Conservation (phyloP, 2,888 invertebrate genomes). For the Gandaritis pyraliata region DNA sequence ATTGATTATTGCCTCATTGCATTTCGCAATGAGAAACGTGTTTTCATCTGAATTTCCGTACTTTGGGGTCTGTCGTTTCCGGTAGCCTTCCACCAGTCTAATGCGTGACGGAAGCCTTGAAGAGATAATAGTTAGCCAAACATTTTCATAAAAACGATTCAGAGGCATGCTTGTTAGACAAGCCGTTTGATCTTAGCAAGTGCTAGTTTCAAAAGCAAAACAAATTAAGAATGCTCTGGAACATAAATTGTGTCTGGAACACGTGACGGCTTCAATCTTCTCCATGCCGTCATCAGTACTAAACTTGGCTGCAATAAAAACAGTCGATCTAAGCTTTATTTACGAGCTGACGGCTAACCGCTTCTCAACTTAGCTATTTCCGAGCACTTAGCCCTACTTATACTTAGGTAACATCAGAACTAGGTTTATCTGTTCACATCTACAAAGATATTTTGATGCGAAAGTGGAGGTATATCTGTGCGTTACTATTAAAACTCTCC, state of each 20-base stretch:
- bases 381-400: constrained; percentile 24
- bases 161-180: not conserved
- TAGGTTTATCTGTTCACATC: constrained; percentile 10
- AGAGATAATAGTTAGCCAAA: too few relatives aligned
- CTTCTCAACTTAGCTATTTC: constrained; percentile 20
- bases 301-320: constrained; percentile 25
- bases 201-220: constrained; percentile 1
- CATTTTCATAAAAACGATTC: not conserved
- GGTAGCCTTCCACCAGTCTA: too few relatives aligned
- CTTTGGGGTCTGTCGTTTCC: not conserved
- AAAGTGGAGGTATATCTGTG: too few relatives aligned
- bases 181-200: not conserved
- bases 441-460: not conserved
- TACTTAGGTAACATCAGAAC: constrained; percentile 17
- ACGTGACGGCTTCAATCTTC: constrained; percentile 24
- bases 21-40: too few relatives aligned
- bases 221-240: constrained; percentile 5
- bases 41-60: not conserved
- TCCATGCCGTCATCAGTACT: constrained; percentile 8
- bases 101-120: too few relatives aligned
- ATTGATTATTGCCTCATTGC: too few relatives aligned
- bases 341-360: constrained; percentile 16
- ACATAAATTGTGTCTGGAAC: constrained; percentile 9
- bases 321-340: constrained; percentile 19
- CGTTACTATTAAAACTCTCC: too few relatives aligned